Evolutionary conservation across 2,113 vertebrate species (phyloP).

Genomic region (Crotalus viridis): DNA sequence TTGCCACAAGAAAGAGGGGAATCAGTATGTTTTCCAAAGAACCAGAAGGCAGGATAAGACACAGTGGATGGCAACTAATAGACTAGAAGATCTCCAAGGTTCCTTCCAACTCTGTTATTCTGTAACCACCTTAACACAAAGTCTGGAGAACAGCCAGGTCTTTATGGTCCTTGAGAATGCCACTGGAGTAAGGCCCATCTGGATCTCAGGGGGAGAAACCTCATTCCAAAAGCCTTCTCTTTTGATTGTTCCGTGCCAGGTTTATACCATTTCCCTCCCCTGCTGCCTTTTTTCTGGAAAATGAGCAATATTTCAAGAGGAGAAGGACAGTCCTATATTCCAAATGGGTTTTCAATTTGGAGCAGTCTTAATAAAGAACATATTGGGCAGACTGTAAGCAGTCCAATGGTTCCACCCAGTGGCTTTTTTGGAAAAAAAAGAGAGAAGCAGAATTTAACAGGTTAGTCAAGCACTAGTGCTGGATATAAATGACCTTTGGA

Average conservation of each 20-base stretch:
- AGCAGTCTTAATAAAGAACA: background rate
- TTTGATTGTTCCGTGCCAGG: background rate
- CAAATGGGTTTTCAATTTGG: background rate
- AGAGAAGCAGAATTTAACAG: background rate
- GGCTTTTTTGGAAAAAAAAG: constrained; percentile 15
- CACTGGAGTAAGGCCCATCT: background rate
- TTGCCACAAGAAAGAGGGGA: background rate
- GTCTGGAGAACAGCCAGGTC: background rate
- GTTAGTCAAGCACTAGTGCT: background rate
- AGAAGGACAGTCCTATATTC: background rate
- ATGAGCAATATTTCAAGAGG: background rate
- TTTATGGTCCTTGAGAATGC: background rate
- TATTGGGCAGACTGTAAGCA: constrained; percentile 4
- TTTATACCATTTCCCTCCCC: background rate
- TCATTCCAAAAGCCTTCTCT: background rate
- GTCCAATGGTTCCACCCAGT: constrained; percentile 67
- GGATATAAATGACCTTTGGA: background rate
- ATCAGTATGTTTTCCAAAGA: too few relatives aligned
- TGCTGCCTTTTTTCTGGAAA: background rate
- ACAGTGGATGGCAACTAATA: background rate
- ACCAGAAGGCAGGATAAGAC: too few relatives aligned
- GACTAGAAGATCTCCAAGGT: background rate
- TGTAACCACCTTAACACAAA: background rate
- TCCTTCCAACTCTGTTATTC: background rate
- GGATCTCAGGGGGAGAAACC: background rate